Conservation (phyloP, 1,140 invertebrate species). For the Diplogasteroides magnus region DNA sequence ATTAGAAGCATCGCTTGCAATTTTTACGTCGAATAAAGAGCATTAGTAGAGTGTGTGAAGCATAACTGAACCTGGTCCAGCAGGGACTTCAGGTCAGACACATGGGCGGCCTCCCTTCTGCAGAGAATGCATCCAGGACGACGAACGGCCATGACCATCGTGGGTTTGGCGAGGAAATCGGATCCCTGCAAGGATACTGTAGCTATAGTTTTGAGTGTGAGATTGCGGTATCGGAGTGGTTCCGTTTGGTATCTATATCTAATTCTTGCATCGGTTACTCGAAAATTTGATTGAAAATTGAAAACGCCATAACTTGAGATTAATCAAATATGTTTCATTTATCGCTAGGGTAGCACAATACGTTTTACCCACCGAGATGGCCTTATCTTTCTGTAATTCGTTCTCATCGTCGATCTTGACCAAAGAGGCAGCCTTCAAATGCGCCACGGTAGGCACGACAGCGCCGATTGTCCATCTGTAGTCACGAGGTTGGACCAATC, state of each 20-base stretch:
- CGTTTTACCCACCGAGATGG: conserved; percentile 14
- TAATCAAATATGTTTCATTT: conserved; percentile 5
- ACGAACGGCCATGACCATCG: conserved; percentile 37
- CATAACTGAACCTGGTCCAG: conserved; percentile 54
- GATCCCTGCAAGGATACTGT: conserved; percentile 24
- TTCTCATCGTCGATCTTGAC: conserved; percentile 19
- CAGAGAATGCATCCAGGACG: conserved; percentile 33
- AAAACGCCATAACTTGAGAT: too few species aligned
- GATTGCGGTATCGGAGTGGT: neutral
- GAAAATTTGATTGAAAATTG: too few species aligned
- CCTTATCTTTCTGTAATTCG: neutral
- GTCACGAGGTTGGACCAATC: too few species aligned
- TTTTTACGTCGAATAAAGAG: too few species aligned
- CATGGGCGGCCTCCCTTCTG: conserved; percentile 53
- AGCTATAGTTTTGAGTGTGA: neutral
- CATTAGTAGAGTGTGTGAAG: too few species aligned
- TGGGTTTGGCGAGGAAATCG: conserved; percentile 27
- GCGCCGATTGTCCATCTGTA: conserved; percentile 32
- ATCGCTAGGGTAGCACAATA: neutral
- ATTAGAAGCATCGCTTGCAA: too few species aligned
- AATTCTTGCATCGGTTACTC: neutral
- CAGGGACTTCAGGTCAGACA: conserved; percentile 55
- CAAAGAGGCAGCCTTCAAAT: conserved; percentile 20
- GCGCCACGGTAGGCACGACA: conserved; percentile 18
- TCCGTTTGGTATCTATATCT: neutral